phyloP scores from a whole-genome alignment of 2,113 vertebrate genomes.

The Lipophrys pholis region DNA sequence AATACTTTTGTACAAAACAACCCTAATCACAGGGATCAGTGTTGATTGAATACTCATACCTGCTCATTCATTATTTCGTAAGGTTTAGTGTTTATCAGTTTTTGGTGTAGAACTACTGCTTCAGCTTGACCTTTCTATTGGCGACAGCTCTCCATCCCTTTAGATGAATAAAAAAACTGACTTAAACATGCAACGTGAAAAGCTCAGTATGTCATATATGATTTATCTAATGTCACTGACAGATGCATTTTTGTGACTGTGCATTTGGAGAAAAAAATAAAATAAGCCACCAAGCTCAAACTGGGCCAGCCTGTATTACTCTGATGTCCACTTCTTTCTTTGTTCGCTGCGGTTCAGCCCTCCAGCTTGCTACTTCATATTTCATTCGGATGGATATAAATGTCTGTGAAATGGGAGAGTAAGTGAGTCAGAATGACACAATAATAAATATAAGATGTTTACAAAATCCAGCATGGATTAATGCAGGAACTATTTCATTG shows the following conservation, averaged over 20 bases:
- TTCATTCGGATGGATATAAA: slow-evolving; percentile 21
- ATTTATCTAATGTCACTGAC: slow-evolving; percentile 25
- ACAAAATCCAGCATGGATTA: slow-evolving; percentile 22
- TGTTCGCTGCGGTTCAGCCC: slow-evolving; percentile 6
- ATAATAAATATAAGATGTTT: slow-evolving; percentile 33
- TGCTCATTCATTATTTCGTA: no score
- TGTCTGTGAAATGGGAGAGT: not conserved
- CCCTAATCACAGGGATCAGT: no score
- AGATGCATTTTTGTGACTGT: slow-evolving; percentile 38
- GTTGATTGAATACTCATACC: no score
- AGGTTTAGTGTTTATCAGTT: slow-evolving; percentile 28
- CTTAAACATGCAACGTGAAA: slow-evolving; percentile 4
- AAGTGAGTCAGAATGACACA: not conserved
- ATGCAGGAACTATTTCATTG: slow-evolving; percentile 26
- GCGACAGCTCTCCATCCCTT: slow-evolving; percentile 13
- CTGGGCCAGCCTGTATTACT: slow-evolving; percentile 14
- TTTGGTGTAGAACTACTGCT: slow-evolving; percentile 24
- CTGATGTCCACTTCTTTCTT: not conserved
- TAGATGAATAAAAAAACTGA: slow-evolving; percentile 46
- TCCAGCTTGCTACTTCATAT: slow-evolving; percentile 24
- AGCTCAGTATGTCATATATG: slow-evolving; percentile 12
- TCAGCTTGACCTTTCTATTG: slow-evolving; percentile 16
- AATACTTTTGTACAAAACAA: no score
- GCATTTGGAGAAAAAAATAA: slow-evolving; percentile 38
- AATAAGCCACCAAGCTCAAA: slow-evolving; percentile 39